Conservation (phyloP, 2,888 invertebrate species). For the Luperina testacea region DNA sequence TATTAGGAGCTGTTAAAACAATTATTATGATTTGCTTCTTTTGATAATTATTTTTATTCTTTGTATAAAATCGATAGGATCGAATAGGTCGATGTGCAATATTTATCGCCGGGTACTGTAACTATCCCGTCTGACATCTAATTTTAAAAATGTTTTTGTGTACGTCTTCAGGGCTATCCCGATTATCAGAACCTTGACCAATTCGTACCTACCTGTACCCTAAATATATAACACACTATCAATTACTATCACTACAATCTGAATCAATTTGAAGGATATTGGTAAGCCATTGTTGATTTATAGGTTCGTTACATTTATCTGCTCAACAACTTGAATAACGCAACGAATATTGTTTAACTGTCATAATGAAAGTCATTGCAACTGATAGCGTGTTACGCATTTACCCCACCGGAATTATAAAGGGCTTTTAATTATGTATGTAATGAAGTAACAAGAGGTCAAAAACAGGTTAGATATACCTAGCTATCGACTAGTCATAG, state of each 20-base stretch:
- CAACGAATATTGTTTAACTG: not conserved
- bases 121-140: not conserved
- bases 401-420: not conserved
- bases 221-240: not conserved
- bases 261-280: not conserved
- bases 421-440: not conserved
- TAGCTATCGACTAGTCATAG: not conserved
- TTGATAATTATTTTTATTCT: too few relatives aligned
- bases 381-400: not conserved
- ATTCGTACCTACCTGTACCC: not conserved
- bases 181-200: not conserved
- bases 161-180: not conserved
- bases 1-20: too few relatives aligned
- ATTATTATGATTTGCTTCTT: too few relatives aligned
- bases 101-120: too few relatives aligned
- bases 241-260: not conserved
- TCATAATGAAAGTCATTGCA: not conserved
- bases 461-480: not conserved
- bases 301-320: not conserved
- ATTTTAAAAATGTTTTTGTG: not conserved
- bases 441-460: not conserved
- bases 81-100: too few relatives aligned
- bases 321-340: not conserved
- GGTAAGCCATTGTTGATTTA: not conserved
- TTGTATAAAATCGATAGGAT: too few relatives aligned